Evolutionary conservation across 2,888 invertebrate genomes (phyloP).

Genomic region (Chloroclysta siterata): DNA sequence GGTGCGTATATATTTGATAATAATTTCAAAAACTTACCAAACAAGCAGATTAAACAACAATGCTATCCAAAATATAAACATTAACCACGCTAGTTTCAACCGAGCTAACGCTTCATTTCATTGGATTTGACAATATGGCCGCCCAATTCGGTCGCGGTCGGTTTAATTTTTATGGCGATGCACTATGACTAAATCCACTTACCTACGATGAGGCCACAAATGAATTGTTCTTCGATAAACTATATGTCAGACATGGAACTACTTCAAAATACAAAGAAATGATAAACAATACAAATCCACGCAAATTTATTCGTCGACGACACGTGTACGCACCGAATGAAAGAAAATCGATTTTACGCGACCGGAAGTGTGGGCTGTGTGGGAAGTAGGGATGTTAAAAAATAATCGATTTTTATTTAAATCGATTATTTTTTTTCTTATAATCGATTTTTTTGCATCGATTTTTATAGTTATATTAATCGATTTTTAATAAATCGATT

Average conservation of each 20-base stretch:
- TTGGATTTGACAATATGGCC: conserved; percentile 21
- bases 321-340: conserved; percentile 17
- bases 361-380: not conserved
- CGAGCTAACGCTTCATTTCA: conserved; percentile 6
- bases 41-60: not conserved
- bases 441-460: too few relatives aligned
- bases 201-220: conserved; percentile 16
- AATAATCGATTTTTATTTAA: too few relatives aligned
- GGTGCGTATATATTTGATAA: not conserved
- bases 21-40: conserved; percentile 10
- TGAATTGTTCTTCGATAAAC: not conserved
- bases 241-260: not conserved
- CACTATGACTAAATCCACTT: conserved; percentile 10
- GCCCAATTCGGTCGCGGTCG: not conserved
- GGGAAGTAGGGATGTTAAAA: too few relatives aligned
- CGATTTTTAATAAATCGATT: too few relatives aligned
- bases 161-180: not conserved
- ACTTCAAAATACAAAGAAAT: conserved; percentile 3
- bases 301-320: conserved; percentile 14
- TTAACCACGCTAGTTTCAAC: conserved; percentile 17
- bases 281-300: not conserved
- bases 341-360: not conserved
- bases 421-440: too few relatives aligned
- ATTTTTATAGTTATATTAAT: too few relatives aligned
- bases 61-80: conserved; percentile 1